Evolutionary conservation across 2,888 invertebrate species (phyloP).

Genomic region (Eilema sororculum): DNA sequence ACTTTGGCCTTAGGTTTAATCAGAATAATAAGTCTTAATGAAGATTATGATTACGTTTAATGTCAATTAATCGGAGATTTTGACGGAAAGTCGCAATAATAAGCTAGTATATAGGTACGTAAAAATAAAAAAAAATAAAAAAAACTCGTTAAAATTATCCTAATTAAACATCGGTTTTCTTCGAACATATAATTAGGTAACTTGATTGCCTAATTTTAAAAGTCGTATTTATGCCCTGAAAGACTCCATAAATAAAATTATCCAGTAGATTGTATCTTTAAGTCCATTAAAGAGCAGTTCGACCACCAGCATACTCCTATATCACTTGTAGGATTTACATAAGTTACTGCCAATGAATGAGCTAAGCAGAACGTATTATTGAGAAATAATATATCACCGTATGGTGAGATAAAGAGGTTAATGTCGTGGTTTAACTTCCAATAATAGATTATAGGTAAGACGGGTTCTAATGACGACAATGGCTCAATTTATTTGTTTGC

Average conservation of each 20-base stretch:
- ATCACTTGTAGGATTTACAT: conserved; percentile 2
- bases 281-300: neutral
- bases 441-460: neutral
- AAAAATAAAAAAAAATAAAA: no score
- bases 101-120: no score
- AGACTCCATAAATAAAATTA: neutral
- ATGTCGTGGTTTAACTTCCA: neutral
- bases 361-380: neutral
- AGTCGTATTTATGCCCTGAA: neutral
- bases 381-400: conserved; percentile 1
- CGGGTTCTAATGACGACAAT: neutral
- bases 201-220: conserved; percentile 1
- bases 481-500: neutral
- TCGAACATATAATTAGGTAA: neutral
- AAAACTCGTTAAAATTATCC: neutral
- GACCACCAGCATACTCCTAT: neutral
- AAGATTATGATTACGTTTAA: no score
- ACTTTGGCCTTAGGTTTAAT: no score
- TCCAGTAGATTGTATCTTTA: neutral
- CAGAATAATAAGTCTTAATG: no score
- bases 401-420: neutral
- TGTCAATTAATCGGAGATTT: no score
- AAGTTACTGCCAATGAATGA: neutral
- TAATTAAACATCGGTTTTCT: neutral
- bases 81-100: no score